Percentiles rank a stretch among this genome's conserved stretches.
Conservation (phyloP, 2,888 invertebrate genomes). For the Cancer borealis region DNA sequence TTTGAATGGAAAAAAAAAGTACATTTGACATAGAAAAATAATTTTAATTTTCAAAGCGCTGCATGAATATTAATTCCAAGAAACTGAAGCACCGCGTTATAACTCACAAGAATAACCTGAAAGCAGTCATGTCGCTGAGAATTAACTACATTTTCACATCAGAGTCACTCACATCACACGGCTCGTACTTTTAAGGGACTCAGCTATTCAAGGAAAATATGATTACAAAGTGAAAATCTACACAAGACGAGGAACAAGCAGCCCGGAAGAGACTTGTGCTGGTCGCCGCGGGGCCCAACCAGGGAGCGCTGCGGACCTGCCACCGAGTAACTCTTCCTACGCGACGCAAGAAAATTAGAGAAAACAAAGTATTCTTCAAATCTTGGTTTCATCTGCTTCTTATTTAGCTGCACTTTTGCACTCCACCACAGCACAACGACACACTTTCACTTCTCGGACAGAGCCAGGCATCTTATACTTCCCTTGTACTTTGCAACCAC, state of each 20-base stretch:
- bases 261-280: neutral
- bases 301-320: neutral
- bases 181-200: neutral
- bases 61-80: neutral
- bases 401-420: neutral
- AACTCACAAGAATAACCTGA: neutral
- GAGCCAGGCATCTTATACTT: neutral
- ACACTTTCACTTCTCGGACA: neutral
- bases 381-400: neutral
- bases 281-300: neutral
- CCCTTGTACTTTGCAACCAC: too few relatives aligned
- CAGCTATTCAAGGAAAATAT: neutral
- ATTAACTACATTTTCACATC: neutral
- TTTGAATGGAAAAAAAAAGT: too few relatives aligned
- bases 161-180: neutral
- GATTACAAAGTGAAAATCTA: conserved; percentile 12
- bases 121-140: neutral
- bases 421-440: neutral
- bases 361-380: neutral
- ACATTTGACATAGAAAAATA: too few relatives aligned
- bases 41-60: neutral
- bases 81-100: neutral
- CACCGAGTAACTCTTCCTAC: neutral
- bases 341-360: neutral
- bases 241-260: neutral